These are phyloP conservation scores for Anoplophora glabripennis DNA, from an alignment of 1,140 invertebrate genomes.

Conservation along the genomic window DNA sequence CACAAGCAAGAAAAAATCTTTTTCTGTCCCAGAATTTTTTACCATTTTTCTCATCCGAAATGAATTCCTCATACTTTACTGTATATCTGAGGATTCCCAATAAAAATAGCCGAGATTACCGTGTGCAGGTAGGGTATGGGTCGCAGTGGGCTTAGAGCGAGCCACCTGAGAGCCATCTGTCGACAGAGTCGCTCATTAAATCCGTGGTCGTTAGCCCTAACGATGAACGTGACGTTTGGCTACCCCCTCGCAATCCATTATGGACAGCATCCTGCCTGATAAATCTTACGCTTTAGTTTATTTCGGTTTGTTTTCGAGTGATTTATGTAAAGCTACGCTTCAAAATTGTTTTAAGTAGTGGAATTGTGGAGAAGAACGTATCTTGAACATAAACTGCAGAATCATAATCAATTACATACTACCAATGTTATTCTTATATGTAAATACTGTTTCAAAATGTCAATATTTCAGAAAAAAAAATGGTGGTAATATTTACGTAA, in stretches of 20 bases:
- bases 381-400: no score
- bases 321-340: not conserved
- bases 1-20: no score
- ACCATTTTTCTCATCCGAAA: no score
- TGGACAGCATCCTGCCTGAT: constrained; percentile 6
- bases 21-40: no score
- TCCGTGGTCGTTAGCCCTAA: constrained; percentile 23
- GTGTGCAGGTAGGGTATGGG: constrained; percentile 3
- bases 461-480: no score
- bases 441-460: no score
- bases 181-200: constrained; percentile 24
- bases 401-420: no score
- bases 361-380: not conserved
- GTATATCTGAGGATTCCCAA: not conserved
- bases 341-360: not conserved
- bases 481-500: no score
- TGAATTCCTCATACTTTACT: no score
- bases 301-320: not conserved
- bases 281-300: constrained; percentile 8
- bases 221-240: constrained; percentile 12
- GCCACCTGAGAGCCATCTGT: constrained; percentile 25
- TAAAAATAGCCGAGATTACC: constrained; percentile 13
- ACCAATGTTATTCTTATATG: no score
- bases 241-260: constrained; percentile 20
- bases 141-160: constrained; percentile 11